Evolutionary conservation across 2,888 invertebrate genomes (phyloP), one percentile per base, ranked within the genome.

Genomic region (Tachina grossa): DNA sequence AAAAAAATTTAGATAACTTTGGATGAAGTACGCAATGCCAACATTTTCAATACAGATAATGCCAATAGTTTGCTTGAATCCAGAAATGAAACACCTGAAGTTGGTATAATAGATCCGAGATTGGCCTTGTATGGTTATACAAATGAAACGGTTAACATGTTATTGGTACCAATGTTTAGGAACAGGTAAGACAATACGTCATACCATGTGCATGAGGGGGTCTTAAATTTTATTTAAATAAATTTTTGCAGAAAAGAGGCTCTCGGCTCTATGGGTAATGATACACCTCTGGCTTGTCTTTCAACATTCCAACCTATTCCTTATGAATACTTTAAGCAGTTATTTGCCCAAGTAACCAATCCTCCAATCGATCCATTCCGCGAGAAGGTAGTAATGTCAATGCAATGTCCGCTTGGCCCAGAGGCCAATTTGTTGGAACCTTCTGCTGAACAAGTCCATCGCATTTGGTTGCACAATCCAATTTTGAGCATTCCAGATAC

Each of bases 281-380:
- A 99, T 93, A 97, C 97, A 0, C 99, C 99, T 0, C 93, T 99
- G 88, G 99, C 99, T 10, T 99, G 99, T 90, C 95, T 99, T 41
- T 99, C 99, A 1, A 94, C 95, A 92, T 99, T 97, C 94, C 97
- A 98, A 91, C 99, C 99, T 10, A 94, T 99, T 82, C 95, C 97
- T 1, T 99, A 98, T 93, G 98, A 98, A 89, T 99, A 99, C 93
- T 99, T 99, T 94, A 99, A 99, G 92, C 99, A 99, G 92, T 94
- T 99, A 63, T 99, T 99, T 93, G 99, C 99, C 49, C 99, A 99
- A 94, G 98, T 98, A 89, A 99, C 99, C 89, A 99, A 99, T 94
- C 99, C 99, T 8, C 99, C 99, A 6, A 99, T 99, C 88, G 99
- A 99, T 94, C 99, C 99, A 51, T 99, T 99, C 95, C 94, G 95